phyloP scores from a whole-genome alignment of 2,888 invertebrate species.

The Eilema depressum region DNA sequence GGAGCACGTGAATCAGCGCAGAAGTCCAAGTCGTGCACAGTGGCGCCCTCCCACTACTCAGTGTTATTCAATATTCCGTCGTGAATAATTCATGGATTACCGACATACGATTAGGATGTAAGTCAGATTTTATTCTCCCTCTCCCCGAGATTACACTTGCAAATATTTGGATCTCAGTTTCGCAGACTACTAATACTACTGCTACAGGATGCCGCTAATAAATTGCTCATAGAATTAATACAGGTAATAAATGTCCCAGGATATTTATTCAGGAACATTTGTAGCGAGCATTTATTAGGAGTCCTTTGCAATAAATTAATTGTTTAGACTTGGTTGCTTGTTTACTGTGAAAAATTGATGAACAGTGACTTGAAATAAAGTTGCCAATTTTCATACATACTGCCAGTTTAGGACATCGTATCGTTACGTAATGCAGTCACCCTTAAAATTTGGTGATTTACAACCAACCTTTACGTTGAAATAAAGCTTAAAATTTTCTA shows the following conservation, averaged over 20 bases:
- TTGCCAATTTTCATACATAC: too few relatives aligned
- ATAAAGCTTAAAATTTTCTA: too few relatives aligned
- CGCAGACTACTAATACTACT: constrained; percentile 23
- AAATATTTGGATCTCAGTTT: constrained; percentile 43
- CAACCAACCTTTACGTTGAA: too few relatives aligned
- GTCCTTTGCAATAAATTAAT: not conserved
- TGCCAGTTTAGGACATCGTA: too few relatives aligned
- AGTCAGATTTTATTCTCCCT: constrained; percentile 58
- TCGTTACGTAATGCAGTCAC: too few relatives aligned
- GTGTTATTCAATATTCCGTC: constrained; percentile 65
- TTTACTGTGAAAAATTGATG: not conserved
- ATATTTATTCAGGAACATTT: not conserved
- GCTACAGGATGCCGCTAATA: constrained; percentile 13
- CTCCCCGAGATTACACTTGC: constrained; percentile 50
- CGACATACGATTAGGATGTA: constrained; percentile 64
- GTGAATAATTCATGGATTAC: constrained; percentile 66
- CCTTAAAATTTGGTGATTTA: too few relatives aligned
- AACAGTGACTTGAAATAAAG: not conserved
- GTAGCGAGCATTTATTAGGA: constrained; percentile 1
- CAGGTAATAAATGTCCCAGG: not conserved
- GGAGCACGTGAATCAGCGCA: constrained; percentile 5
- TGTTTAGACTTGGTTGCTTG: not conserved
- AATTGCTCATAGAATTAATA: constrained; percentile 13
- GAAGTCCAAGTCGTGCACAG: constrained; percentile 6
- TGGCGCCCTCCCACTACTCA: constrained; percentile 15